Evolutionary conservation across 2,888 invertebrate species (phyloP).

Genomic region (Ophioninae sp.): DNA sequence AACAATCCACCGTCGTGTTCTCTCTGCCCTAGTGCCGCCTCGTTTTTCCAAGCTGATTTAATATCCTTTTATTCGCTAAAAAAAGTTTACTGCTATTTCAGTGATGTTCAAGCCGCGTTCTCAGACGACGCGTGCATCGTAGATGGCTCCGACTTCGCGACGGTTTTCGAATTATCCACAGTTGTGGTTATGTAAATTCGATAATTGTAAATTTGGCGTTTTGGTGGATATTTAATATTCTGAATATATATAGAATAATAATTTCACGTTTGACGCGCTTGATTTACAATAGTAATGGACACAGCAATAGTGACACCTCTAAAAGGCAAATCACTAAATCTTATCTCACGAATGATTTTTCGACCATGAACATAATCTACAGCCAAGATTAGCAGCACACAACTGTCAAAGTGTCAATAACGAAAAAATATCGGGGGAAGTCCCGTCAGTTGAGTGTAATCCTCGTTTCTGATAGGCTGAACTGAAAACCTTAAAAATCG

Average conservation of each 20-base stretch:
- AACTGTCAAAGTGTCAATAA: constrained; percentile 11
- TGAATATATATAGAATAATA: too few species aligned
- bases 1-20: not conserved
- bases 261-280: too few species aligned
- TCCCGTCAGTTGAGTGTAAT: constrained; percentile 23
- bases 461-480: constrained; percentile 9
- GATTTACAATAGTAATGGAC: too few species aligned
- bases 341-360: too few species aligned
- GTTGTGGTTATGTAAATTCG: too few species aligned
- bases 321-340: too few species aligned
- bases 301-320: too few species aligned
- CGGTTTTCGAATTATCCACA: too few species aligned
- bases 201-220: too few species aligned
- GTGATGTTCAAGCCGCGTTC: constrained; percentile 19
- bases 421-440: constrained; percentile 20
- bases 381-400: not conserved
- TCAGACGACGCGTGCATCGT: constrained; percentile 5
- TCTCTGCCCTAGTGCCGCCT: not conserved
- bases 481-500: not conserved
- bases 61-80: not conserved
- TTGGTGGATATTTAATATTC: too few species aligned
- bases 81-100: not conserved
- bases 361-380: too few species aligned
- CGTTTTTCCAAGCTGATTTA: not conserved
- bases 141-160: too few species aligned